Evolutionary conservation across 2,888 invertebrate species (phyloP), one percentile per base, ranked within the genome.

Genomic region (Microdon myrmicae): DNA sequence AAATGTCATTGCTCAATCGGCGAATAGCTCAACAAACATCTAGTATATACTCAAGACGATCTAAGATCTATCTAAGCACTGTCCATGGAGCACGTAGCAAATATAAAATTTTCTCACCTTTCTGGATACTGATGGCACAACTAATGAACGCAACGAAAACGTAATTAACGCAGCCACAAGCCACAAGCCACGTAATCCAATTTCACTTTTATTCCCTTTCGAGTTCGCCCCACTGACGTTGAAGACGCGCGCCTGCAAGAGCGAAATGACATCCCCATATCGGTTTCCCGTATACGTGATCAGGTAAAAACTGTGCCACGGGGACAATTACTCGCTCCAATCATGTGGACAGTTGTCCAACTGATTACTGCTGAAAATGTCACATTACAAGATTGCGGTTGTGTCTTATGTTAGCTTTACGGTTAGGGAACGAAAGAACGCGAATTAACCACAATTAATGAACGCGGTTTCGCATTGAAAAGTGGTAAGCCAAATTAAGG

Each of bases 161-260:
- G 39, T 7, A 23, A 41, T 64, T 37, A 51, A 31, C 47, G 20
- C 56, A 25, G 25, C 14, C 32, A n/a, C n/a, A 9, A 16, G 16
- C 23, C 17, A 38, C 20, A 25, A 45, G 47, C 51, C 58, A 53
- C 38, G 45, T 53, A 58, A 64, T 58, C 43, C 31, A 64, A 53
- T 64, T 58, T 64, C 64, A 58, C 64, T 64, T 64, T 64, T 43
- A 37, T 64, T 64, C 51, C 64, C 64, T 56, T 56, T 48, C 22
- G 2, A 34, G 19, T n/a, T 9, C 29, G 31, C 10, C n/a, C n/a
- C n/a, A n/a, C n/a, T n/a, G n/a, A n/a, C 12, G 16, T 8, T 23
- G 26, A 31, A 53, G 41, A 45, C 20, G 43, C 38, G 64, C 64
- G 58, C 49, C 32, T 35, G 26, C 25, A 13, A 9, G 4, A 6